Conservation (phyloP, 2,113 vertebrate species). For the Phocoena phocoena region DNA sequence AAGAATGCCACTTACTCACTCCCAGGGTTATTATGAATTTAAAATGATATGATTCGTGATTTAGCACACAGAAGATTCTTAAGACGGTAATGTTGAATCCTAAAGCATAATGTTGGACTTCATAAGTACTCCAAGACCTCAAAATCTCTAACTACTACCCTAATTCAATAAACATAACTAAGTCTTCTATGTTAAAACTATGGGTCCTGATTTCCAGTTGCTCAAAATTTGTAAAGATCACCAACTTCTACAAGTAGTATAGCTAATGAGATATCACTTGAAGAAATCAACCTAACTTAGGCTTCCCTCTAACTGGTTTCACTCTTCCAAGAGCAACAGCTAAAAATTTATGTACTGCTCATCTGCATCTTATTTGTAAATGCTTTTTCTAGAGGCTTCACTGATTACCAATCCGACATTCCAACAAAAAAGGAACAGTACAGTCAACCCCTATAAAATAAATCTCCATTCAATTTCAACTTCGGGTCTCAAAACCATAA, state of each 20-base stretch:
- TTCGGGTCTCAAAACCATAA: conserved; percentile 39
- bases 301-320: conserved; percentile 36
- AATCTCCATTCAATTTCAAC: conserved; percentile 59
- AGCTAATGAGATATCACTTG: neutral
- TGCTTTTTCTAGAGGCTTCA: conserved; percentile 32
- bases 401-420: conserved; percentile 34
- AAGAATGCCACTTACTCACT: conserved; percentile 1
- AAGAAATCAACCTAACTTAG: conserved; percentile 4
- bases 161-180: conserved; percentile 29
- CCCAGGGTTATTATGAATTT: neutral
- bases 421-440: conserved; percentile 61
- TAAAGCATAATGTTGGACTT: neutral
- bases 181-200: conserved; percentile 1
- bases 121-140: neutral
- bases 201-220: neutral
- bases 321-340: conserved; percentile 13
- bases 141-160: neutral
- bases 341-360: neutral
- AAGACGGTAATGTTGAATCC: conserved; percentile 18
- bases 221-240: conserved; percentile 11
- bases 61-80: neutral
- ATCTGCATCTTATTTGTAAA: conserved; percentile 35
- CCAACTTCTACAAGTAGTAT: neutral
- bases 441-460: neutral
- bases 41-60: conserved; percentile 4